A percentile compares a stretch with the other conserved stretches of the same genome.
Evolutionary conservation across 2,888 invertebrate genomes (phyloP).

Genomic region (Amphipoea oculea): DNA sequence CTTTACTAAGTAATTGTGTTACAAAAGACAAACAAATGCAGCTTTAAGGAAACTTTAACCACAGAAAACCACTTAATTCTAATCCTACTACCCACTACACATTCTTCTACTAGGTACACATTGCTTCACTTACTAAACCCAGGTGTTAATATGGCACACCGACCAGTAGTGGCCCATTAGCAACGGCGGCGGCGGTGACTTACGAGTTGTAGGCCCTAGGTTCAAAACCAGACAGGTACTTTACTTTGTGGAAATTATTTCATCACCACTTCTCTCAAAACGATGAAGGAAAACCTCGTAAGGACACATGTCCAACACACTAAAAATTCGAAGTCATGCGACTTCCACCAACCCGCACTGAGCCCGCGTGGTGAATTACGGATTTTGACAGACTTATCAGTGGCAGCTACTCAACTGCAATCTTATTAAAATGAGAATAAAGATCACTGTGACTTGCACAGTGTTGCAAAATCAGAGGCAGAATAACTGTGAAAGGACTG

Average conservation of each 20-base stretch:
- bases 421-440: not conserved
- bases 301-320: not conserved
- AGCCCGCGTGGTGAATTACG: not conserved
- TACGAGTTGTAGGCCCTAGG: not conserved
- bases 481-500: not conserved
- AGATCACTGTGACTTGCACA: not conserved
- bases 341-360: not conserved
- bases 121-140: not conserved
- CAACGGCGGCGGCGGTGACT: not conserved
- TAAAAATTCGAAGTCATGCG: not conserved
- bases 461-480: not conserved
- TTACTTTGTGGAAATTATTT: not conserved
- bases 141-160: not conserved
- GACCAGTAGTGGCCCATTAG: not conserved
- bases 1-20: not conserved
- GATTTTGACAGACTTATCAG: too few relatives aligned
- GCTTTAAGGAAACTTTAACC: constrained; percentile 19
- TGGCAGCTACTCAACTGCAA: not conserved
- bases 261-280: not conserved
- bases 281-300: not conserved
- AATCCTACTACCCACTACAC: not conserved
- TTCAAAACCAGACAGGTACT: not conserved
- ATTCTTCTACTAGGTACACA: not conserved
- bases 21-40: constrained; percentile 28
- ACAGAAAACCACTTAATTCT: not conserved